Conservation (phyloP, 2,888 invertebrate species). For the Oxystoma pomonae region DNA sequence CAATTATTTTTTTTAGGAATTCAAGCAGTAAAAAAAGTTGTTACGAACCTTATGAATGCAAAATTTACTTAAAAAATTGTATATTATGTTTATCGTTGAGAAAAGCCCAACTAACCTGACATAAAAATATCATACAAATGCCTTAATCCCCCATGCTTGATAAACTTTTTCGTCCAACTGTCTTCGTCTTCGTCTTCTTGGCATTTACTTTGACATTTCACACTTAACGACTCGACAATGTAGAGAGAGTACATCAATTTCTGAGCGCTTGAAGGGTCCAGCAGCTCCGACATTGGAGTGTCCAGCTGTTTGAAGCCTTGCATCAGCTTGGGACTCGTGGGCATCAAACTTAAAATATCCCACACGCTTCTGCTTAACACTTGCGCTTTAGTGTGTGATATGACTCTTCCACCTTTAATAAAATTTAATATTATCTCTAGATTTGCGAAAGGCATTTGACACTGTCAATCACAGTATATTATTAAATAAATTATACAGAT, state of each 20-base stretch:
- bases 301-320: conserved; percentile 79
- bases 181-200: conserved; percentile 36
- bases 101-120: conserved; percentile 62
- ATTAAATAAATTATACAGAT: too few species aligned
- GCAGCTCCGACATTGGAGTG: conserved; percentile 65
- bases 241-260: conserved; percentile 94
- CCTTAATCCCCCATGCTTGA: conserved; percentile 81
- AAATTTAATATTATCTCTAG: too few species aligned
- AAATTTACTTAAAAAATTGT: conserved; percentile 2
- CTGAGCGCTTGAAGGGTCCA: conserved; percentile 87
- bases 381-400: conserved; percentile 84
- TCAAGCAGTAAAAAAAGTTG: too few species aligned
- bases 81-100: too few species aligned
- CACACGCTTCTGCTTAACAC: conserved; percentile 87
- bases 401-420: conserved; percentile 46
- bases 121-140: conserved; percentile 90
- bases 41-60: conserved; percentile 9
- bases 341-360: conserved; percentile 89
- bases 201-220: conserved; percentile 34
- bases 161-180: conserved; percentile 74
- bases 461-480: too few species aligned
- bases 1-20: too few species aligned
- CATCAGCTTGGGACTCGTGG: conserved; percentile 82
- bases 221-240: conserved; percentile 74
- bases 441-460: too few species aligned